These are phyloP conservation scores for Danaus melanippus DNA, from an alignment of 1,140 invertebrate genomes.

Conservation along the genomic window DNA sequence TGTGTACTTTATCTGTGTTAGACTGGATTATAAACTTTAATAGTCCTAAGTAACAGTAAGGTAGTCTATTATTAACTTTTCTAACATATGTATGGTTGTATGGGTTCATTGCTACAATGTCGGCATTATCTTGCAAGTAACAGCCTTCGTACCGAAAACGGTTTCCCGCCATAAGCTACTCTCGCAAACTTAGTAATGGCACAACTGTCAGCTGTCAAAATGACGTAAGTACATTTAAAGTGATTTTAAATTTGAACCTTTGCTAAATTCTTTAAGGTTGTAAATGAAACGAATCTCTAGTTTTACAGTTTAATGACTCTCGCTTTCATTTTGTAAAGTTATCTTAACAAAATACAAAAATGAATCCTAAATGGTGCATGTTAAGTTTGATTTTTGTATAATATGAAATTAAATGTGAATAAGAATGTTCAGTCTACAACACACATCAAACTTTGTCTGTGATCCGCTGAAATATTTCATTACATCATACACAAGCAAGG, in stretches of 20 bases:
- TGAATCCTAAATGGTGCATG: too few species aligned
- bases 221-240: conserved; percentile 1
- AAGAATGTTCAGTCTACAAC: too few species aligned
- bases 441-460: too few species aligned
- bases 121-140: background rate
- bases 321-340: conserved; percentile 12
- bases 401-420: too few species aligned
- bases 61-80: too few species aligned
- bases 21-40: too few species aligned
- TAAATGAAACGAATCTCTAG: background rate
- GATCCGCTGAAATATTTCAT: too few species aligned
- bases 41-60: too few species aligned
- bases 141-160: conserved; percentile 5
- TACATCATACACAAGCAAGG: too few species aligned
- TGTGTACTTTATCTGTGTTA: too few species aligned
- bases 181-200: conserved; percentile 17
- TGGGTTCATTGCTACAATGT: background rate
- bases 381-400: too few species aligned
- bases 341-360: conserved; percentile 1
- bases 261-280: background rate
- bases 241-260: conserved; percentile 5
- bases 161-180: conserved; percentile 16
- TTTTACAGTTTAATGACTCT: conserved; percentile 20
- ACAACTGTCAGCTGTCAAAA: conserved; percentile 6
- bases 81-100: too few species aligned